Percentiles rank a stretch among this genome's conserved stretches.
Conservation (phyloP, 2,888 invertebrate genomes). For the Drosophila antonietae region DNA sequence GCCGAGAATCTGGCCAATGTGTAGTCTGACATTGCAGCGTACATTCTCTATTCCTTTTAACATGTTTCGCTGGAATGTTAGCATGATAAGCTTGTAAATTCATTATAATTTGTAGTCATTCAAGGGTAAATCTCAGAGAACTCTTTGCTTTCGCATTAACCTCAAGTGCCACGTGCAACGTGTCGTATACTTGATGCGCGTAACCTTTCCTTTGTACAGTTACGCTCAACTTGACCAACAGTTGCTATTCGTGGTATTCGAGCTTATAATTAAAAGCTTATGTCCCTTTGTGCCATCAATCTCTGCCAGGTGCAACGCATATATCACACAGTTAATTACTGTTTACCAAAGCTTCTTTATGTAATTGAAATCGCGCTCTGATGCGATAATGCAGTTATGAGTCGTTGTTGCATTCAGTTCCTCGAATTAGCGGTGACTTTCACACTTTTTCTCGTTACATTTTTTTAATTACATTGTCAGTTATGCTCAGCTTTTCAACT, state of each 20-base stretch:
- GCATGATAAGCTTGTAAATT: too few species aligned
- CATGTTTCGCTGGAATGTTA: neutral
- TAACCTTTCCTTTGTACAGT: neutral
- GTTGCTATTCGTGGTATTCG: neutral
- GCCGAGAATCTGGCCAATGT: too few species aligned
- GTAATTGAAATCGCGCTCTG: neutral
- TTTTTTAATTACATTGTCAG: conserved; percentile 31
- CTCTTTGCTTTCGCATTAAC: neutral
- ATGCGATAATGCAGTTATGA: neutral
- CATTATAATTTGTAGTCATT: neutral
- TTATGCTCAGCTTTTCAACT: neutral
- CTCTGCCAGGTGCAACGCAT: conserved; percentile 5
- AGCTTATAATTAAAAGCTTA: neutral
- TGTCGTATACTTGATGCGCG: conserved; percentile 2
- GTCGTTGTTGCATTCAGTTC: neutral
- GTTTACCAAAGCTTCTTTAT: neutral
- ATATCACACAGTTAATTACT: conserved; percentile 1
- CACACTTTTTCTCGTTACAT: conserved; percentile 17
- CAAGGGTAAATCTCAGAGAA: neutral
- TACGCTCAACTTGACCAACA: neutral
- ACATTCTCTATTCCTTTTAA: neutral
- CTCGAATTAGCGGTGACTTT: neutral
- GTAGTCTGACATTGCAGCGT: neutral
- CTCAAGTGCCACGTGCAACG: neutral
- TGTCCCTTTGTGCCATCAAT: conserved; percentile 5